A percentile compares a stretch with the other conserved stretches of the same genome.
phyloP scores from a whole-genome alignment of 2,797 vertebrate genomes.

The Rhadinocentrus ornatus region DNA sequence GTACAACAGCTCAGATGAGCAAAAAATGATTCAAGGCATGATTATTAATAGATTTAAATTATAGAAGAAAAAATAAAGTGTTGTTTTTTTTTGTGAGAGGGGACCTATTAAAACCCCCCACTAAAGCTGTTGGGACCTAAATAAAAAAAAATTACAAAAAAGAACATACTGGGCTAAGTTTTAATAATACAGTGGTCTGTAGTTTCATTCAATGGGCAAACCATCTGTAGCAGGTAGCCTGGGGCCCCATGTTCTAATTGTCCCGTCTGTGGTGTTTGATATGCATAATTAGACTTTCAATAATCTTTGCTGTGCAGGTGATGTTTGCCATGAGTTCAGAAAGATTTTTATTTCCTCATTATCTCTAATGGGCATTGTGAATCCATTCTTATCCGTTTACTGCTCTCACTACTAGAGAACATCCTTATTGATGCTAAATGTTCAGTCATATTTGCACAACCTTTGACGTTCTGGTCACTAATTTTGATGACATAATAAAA shows the following conservation, averaged over 20 bases:
- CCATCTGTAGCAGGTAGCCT: constrained; percentile 76
- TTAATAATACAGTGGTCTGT: constrained; percentile 65
- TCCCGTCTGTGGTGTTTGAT: constrained; percentile 79
- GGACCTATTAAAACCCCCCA: background rate
- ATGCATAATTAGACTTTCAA: constrained; percentile 84
- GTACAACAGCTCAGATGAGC: constrained; percentile 19
- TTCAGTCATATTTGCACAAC: background rate
- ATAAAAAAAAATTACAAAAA: constrained; percentile 18
- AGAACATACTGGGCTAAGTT: constrained; percentile 44
- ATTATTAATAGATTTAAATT: background rate
- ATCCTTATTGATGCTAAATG: background rate
- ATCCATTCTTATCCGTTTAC: constrained; percentile 16
- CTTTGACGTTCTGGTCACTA: too few species aligned
- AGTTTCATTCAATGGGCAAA: constrained; percentile 62
- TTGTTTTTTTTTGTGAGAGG: too few species aligned
- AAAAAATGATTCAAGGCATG: background rate
- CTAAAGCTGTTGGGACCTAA: background rate
- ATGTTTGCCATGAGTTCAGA: constrained; percentile 69
- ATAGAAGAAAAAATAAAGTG: too few species aligned
- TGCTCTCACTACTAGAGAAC: background rate
- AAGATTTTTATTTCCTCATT: constrained; percentile 36
- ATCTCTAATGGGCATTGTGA: constrained; percentile 30
- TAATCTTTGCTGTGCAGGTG: constrained; percentile 79
- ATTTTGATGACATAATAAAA: constrained; percentile 6
- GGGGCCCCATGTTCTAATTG: constrained; percentile 71